Evolutionary conservation across 2,113 vertebrate species (phyloP).

Genomic region (Phrynocephalus versicolor): DNA sequence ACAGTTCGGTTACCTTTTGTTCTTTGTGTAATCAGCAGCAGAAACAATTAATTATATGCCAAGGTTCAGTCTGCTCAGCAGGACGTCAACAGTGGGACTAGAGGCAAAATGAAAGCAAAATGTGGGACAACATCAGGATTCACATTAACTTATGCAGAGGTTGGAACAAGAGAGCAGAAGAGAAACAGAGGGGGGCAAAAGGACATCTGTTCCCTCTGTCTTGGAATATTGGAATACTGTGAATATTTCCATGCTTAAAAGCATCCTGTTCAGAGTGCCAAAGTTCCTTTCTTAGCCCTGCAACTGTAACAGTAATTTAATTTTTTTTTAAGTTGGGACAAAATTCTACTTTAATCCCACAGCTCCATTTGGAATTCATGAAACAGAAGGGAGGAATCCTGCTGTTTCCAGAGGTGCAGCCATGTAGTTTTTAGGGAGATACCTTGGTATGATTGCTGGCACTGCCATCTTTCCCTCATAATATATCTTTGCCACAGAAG

Average conservation of each 20-base stretch:
- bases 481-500: no score
- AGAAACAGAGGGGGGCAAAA: not conserved
- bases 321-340: no score
- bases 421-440: not conserved
- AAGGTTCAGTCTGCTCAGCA: not conserved
- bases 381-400: not conserved
- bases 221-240: no score
- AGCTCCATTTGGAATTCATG: not conserved
- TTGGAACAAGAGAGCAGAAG: not conserved
- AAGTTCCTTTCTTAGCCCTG: not conserved
- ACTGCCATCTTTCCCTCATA: no score
- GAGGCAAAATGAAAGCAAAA: not conserved
- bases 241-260: not conserved
- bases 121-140: not conserved
- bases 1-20: conserved; percentile 5
- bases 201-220: no score
- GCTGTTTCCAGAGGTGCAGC: not conserved
- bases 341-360: no score
- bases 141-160: not conserved
- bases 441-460: no score
- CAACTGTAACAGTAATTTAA: no score
- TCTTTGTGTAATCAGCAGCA: not conserved
- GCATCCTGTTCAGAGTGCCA: not conserved
- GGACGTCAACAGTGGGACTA: no score
- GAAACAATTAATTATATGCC: conserved; percentile 1